Percentiles rank a stretch among this genome's conserved stretches.
phyloP scores from a whole-genome alignment of 2,113 vertebrate species.

The Apteryx mantelli region DNA sequence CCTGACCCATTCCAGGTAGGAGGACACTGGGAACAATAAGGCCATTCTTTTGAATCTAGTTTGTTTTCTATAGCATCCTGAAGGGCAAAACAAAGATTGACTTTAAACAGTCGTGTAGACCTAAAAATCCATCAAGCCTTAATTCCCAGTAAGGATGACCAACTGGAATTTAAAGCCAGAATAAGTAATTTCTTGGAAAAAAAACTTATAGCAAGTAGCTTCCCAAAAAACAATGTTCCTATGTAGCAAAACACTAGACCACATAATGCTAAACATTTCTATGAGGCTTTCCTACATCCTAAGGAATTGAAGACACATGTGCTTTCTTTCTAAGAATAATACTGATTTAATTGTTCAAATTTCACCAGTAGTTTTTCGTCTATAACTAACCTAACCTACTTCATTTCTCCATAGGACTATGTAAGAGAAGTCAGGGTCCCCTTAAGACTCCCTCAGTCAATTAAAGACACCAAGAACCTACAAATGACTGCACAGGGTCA shows the following conservation, averaged over 20 bases:
- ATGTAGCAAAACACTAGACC: background rate
- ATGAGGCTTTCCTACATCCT: background rate
- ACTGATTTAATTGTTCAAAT: background rate
- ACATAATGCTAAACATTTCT: background rate
- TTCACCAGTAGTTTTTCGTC: background rate
- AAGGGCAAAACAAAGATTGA: background rate
- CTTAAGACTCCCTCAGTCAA: background rate
- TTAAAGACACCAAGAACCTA: background rate
- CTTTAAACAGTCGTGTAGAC: background rate
- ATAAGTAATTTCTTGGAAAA: background rate
- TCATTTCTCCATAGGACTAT: background rate
- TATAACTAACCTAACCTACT: background rate
- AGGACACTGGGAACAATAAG: constrained; percentile 89
- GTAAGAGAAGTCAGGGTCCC: background rate
- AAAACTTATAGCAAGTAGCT: background rate
- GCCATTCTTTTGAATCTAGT: constrained; percentile 92
- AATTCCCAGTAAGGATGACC: background rate
- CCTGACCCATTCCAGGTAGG: constrained; percentile 95
- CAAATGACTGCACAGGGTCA: background rate
- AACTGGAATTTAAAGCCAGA: background rate
- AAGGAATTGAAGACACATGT: background rate
- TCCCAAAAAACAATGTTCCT: background rate
- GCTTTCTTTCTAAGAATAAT: background rate
- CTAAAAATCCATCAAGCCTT: background rate
- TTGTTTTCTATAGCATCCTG: constrained; percentile 95